Conservation (phyloP, 2,797 vertebrate genomes). For the Masticophis lateralis region DNA sequence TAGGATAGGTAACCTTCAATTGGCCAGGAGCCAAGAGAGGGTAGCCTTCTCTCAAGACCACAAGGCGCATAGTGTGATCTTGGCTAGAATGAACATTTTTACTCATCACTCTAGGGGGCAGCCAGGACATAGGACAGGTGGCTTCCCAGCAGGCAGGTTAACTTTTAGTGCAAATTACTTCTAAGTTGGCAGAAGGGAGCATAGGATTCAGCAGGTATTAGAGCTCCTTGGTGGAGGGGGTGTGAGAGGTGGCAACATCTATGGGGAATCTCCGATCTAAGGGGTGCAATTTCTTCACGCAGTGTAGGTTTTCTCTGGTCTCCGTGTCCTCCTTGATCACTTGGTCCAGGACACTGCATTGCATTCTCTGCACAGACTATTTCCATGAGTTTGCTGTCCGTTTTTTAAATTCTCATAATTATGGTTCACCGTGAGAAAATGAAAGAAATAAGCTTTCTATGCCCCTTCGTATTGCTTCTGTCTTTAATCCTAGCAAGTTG, state of each 20-base stretch:
- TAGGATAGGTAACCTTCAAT: background rate
- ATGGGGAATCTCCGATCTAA: background rate
- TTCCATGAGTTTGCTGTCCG: background rate
- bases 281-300: background rate
- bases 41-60: background rate
- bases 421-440: background rate
- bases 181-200: slow-evolving; percentile 15
- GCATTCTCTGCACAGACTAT: background rate
- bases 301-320: background rate
- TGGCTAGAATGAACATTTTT: slow-evolving; percentile 16
- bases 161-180: slow-evolving; percentile 24
- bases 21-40: background rate
- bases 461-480: background rate
- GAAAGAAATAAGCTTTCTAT: background rate
- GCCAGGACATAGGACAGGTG: slow-evolving; percentile 33
- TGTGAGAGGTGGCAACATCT: slow-evolving; percentile 2
- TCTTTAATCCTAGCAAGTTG: background rate
- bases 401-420: background rate
- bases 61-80: slow-evolving; percentile 1
- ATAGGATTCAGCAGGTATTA: slow-evolving; percentile 9
- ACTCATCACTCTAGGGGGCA: background rate
- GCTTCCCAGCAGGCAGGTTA: slow-evolving; percentile 28
- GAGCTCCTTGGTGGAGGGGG: background rate
- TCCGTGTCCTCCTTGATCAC: background rate
- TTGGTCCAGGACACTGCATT: background rate